Evolutionary conservation across 2,888 invertebrate species (phyloP).

Genomic region (Nudaria mundana): DNA sequence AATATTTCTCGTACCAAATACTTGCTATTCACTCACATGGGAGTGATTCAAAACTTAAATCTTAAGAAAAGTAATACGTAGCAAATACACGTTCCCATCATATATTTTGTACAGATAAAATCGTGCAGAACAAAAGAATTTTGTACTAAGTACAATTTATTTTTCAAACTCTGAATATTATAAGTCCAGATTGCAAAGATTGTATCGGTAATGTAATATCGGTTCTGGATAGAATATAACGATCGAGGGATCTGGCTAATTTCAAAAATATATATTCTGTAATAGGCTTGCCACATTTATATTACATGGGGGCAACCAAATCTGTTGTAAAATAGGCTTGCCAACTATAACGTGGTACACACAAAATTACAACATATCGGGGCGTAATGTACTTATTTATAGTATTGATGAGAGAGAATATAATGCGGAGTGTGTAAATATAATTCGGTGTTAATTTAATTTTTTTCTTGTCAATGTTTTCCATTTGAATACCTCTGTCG

Average conservation of each 20-base stretch:
- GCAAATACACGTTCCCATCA: background rate
- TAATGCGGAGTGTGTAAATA: no score
- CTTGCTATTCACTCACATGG: background rate
- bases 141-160: conserved; percentile 13
- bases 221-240: no score
- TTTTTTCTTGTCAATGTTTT: no score
- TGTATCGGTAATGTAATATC: no score
- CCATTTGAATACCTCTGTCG: conserved; percentile 39
- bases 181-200: no score
- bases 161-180: conserved; percentile 16
- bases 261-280: no score
- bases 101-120: conserved; percentile 13
- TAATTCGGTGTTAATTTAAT: no score
- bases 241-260: no score
- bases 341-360: no score
- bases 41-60: background rate
- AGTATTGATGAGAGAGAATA: conserved; percentile 27
- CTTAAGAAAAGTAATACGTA: conserved; percentile 5
- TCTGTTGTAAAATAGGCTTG: conserved; percentile 18
- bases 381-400: no score
- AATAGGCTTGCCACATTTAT: no score
- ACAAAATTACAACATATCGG: no score
- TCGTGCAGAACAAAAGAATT: conserved; percentile 10
- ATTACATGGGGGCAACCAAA: conserved; percentile 14
- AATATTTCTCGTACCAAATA: background rate